A percentile compares a stretch with the other conserved stretches of the same genome.
Evolutionary conservation across 2,797 vertebrate genomes (phyloP).

Genomic region (Cyprinella venusta): DNA sequence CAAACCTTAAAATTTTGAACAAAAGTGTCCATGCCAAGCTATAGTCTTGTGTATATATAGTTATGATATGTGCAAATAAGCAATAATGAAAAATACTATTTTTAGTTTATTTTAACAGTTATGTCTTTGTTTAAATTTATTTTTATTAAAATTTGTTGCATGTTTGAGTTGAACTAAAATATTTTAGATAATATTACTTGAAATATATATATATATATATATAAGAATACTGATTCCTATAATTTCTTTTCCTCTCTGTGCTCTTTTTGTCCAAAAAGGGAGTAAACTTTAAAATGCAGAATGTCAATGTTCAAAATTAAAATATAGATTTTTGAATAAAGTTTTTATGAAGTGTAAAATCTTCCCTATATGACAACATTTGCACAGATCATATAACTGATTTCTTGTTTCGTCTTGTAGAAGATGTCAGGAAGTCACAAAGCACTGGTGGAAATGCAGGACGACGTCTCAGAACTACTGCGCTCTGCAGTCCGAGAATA

Average conservation of each 20-base stretch:
- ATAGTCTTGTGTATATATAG: no score
- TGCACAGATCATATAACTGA: not conserved
- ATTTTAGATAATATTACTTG: not conserved
- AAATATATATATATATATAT: no score
- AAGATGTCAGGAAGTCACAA: conserved; percentile 97
- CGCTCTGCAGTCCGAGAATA: conserved; percentile 83
- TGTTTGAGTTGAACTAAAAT: not conserved
- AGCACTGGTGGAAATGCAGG: conserved; percentile 97
- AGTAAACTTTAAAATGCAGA: not conserved
- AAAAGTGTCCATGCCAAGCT: no score
- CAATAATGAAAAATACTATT: no score
- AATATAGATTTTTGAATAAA: not conserved
- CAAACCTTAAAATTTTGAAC: no score
- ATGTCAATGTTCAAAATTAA: not conserved
- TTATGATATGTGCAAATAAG: no score
- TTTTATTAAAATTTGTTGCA: not conserved
- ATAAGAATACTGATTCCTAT: not conserved
- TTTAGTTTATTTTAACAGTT: not conserved
- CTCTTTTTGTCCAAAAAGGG: not conserved
- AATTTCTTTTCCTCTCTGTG: not conserved
- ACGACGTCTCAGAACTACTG: conserved; percentile 87
- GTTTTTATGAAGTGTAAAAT: not conserved
- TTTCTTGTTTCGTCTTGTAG: conserved; percentile 70
- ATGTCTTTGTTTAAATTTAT: not conserved
- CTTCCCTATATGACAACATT: not conserved